Evolutionary conservation across 1,140 invertebrate genomes (phyloP), one percentile per base, ranked within the genome.

Genomic region (Gyrodactylus salaris): DNA sequence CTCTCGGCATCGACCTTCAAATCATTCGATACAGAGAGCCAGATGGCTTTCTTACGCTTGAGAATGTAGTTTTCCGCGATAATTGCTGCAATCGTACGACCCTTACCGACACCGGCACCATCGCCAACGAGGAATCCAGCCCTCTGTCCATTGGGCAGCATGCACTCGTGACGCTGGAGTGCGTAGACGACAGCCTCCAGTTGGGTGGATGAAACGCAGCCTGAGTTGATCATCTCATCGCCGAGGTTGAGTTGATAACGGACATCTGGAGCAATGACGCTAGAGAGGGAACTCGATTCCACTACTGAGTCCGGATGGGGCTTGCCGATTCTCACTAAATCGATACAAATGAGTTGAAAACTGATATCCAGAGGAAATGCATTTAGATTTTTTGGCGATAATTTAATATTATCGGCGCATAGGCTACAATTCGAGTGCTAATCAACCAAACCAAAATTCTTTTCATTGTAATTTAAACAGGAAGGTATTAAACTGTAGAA

Each of bases 251-350:
- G 73, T 71, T 86, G 85, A 80, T 97, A 98, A 82, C 86, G 87
- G 70, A 97, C 88, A 79, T 97, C 89, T 1, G 89, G 88, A 0
- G 94, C 89, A 77, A 90, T 88, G 70, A 99, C 93, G 76, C 89
- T 93, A 0, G 92, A 92, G 27, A 99, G 83, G 0, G 92, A 96
- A 27, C 91, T 91, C 0, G 94, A 98, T 81, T 99, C 95, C 22
- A 99, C 95, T 19, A 99, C 92, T n/a, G 90, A 88, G 83, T 99
- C 95, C 0, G 95, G 95, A 85, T 99, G 95, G 78, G 89, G 89
- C 74, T 86, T 85, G 1, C 95, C 94, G 70, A 96, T 82, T 81
- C 91, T 91, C 76, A 98, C 34, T 54, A 54, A 54, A 54, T 88
- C 89, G 76, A 27, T 54, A 16, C n/a, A 54, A n/a, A n/a, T n/a